Percentiles rank a stretch among this genome's conserved stretches.
Conservation (phyloP, 2,888 invertebrate species). For the Trachelus troglodyta region DNA sequence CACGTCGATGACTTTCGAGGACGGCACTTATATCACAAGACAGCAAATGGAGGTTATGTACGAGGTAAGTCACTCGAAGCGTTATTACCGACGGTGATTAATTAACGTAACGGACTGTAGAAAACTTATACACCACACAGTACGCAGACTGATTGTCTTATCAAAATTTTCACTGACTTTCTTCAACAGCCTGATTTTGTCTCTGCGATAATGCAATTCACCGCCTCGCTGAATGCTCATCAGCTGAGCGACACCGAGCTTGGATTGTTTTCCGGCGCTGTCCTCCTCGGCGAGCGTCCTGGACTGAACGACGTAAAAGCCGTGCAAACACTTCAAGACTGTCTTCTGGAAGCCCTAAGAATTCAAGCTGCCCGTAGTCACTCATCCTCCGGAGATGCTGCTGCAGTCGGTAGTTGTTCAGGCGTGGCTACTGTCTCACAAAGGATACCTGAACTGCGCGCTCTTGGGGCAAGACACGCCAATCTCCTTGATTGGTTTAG, state of each 20-base stretch:
- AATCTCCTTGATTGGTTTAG: constrained; percentile 92
- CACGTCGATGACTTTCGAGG: constrained; percentile 86
- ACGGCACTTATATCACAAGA: constrained; percentile 85
- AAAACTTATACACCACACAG: no score
- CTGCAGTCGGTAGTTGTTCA: constrained; percentile 56
- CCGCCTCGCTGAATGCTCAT: constrained; percentile 79
- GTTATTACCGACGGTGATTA: neutral
- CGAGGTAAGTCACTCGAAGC: constrained; percentile 75
- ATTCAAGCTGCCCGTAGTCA: constrained; percentile 73
- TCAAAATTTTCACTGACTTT: constrained; percentile 2
- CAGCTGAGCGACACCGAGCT: constrained; percentile 90
- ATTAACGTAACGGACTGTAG: neutral
- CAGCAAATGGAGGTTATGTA: constrained; percentile 89
- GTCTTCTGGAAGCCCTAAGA: constrained; percentile 87
- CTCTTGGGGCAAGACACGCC: constrained; percentile 85
- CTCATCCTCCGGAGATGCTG: constrained; percentile 48
- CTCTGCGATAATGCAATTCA: constrained; percentile 83
- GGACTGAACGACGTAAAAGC: constrained; percentile 84
- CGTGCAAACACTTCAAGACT: constrained; percentile 83
- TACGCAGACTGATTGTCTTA: neutral
- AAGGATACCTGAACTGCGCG: constrained; percentile 81
- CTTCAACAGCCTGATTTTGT: constrained; percentile 82
- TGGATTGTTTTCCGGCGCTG: constrained; percentile 87
- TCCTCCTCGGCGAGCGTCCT: constrained; percentile 83
- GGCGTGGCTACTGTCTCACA: constrained; percentile 68